phyloP scores from a whole-genome alignment of 2,888 invertebrate species.

The Encarsia formosa region DNA sequence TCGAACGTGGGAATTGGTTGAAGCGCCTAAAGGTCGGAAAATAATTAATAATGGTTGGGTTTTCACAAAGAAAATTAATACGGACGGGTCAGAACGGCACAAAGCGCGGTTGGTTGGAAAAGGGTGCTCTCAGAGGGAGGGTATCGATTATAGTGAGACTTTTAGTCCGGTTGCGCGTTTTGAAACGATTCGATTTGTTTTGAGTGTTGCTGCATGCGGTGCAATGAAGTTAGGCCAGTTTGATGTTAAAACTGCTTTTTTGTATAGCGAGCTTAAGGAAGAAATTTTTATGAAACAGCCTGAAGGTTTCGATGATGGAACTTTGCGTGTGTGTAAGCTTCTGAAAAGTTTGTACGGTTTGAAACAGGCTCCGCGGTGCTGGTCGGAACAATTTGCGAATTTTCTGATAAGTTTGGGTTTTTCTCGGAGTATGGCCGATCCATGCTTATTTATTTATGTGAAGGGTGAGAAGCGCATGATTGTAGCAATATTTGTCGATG shows the following conservation, averaged over 20 bases:
- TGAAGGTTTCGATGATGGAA: neutral
- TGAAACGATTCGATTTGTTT: conserved; percentile 31
- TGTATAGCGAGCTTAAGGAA: conserved; percentile 2
- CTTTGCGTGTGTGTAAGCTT: neutral
- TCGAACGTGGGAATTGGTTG: neutral
- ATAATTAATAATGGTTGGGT: neutral
- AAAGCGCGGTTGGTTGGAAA: conserved; percentile 38
- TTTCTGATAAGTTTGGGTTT: neutral
- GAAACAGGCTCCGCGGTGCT: conserved; percentile 2
- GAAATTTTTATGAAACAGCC: conserved; percentile 1
- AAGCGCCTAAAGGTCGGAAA: neutral
- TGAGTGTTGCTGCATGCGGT: conserved; percentile 32
- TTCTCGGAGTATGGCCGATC: neutral
- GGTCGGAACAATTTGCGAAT: neutral
- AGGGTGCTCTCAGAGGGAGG: conserved; percentile 34
- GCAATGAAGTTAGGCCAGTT: neutral
- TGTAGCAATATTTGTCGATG: conserved; percentile 4
- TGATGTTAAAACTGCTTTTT: conserved; percentile 6
- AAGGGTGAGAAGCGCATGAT: neutral
- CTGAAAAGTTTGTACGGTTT: neutral
- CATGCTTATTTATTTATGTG: conserved; percentile 3
- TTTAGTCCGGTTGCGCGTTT: conserved; percentile 36
- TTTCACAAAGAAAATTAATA: conserved; percentile 20
- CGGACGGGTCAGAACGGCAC: conserved; percentile 17
- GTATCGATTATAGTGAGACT: conserved; percentile 35